These are phyloP conservation scores for Etia nguti DNA, from an alignment of 2,113 vertebrate genomes.

Conservation along the genomic window DNA sequence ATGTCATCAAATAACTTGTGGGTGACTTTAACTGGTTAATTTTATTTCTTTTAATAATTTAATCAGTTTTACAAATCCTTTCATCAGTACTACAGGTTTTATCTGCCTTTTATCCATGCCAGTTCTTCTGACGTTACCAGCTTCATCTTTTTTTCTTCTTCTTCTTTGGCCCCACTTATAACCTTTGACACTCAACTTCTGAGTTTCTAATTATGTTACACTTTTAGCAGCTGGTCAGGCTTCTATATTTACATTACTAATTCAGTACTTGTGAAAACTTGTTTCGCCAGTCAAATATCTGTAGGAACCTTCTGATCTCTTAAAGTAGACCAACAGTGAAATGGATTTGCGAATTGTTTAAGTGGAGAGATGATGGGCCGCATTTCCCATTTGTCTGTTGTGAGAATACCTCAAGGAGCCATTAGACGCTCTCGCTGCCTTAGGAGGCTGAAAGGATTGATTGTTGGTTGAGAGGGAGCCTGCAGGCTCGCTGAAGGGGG, in stretches of 20 bases:
- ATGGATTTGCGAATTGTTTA: constrained; percentile 34
- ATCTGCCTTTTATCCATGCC: neutral
- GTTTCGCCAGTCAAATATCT: neutral
- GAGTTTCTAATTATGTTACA: constrained; percentile 35
- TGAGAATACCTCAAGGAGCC: constrained; percentile 31
- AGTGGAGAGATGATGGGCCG: constrained; percentile 26
- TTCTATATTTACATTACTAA: constrained; percentile 25
- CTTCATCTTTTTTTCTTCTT: constrained; percentile 14
- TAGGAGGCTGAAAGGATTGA: constrained; percentile 40
- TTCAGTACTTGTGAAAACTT: neutral
- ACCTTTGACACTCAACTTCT: constrained; percentile 21
- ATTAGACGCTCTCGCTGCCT: constrained; percentile 44
- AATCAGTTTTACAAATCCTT: neutral
- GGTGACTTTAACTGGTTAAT: neutral
- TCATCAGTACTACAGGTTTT: accelerated
- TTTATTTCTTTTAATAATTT: neutral
- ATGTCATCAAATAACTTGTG: neutral
- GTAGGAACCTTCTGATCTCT: neutral
- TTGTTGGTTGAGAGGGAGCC: constrained; percentile 56
- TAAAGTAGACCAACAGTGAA: neutral
- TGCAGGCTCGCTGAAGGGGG: constrained; percentile 24
- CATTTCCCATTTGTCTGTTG: constrained; percentile 45
- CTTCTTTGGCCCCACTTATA: neutral
- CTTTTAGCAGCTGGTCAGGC: constrained; percentile 19
- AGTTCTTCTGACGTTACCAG: neutral